Evolutionary conservation across 2,797 vertebrate genomes (phyloP).

Genomic region (Myotis findleyi): DNA sequence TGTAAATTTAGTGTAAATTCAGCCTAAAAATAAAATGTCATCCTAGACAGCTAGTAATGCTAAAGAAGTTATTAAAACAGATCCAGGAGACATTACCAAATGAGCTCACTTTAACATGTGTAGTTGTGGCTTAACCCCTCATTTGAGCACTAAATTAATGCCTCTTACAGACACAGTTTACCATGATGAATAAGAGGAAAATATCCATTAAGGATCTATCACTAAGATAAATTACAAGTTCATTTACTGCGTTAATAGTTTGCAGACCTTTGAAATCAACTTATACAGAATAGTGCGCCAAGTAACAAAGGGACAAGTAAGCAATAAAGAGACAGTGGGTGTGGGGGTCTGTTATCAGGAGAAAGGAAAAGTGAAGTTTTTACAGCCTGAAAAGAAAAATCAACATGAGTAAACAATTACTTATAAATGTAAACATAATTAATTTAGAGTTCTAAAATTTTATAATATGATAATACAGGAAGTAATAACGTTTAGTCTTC

Average conservation of each 20-base stretch:
- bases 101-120: background rate
- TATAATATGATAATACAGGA: background rate
- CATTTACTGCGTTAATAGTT: background rate
- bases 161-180: background rate
- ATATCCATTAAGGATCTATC: background rate
- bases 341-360: background rate
- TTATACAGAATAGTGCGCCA: background rate
- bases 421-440: background rate
- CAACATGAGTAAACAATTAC: background rate
- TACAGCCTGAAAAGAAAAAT: background rate
- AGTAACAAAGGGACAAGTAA: background rate
- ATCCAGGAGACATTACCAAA: conserved; percentile 47
- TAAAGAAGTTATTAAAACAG: conserved; percentile 13
- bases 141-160: background rate
- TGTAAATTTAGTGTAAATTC: background rate
- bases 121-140: background rate
- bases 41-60: background rate
- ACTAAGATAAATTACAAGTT: conserved; percentile 45
- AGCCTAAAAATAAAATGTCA: background rate
- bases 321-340: background rate
- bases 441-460: conserved; percentile 49
- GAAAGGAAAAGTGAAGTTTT: background rate
- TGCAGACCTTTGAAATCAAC: background rate
- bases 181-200: background rate
- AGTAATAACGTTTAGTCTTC: background rate